Evolutionary conservation across 2,113 vertebrate species (phyloP).

Genomic region (Spea bombifrons): DNA sequence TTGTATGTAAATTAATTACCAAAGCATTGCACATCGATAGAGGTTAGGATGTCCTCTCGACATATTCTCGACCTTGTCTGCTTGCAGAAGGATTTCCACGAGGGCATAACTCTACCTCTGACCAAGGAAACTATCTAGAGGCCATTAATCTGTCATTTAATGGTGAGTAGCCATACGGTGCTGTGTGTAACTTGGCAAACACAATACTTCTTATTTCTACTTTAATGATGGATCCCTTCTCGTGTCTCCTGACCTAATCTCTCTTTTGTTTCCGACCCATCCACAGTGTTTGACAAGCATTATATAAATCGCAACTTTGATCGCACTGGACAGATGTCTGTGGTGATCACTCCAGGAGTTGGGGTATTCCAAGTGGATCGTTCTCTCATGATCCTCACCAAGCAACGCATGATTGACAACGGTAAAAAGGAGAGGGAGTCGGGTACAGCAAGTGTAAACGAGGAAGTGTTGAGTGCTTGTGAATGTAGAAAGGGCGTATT

Average conservation of each 20-base stretch:
- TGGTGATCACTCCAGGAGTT: conserved; percentile 94
- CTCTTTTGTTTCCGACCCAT: not conserved
- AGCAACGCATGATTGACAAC: conserved; percentile 98
- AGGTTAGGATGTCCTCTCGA: no score
- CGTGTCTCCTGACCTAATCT: no score
- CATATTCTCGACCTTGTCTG: not conserved
- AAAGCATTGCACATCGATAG: not conserved
- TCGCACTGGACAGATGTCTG: conserved; percentile 96
- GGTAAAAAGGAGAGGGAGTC: conserved; percentile 64
- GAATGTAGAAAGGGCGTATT: no score
- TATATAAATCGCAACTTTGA: conserved; percentile 99
- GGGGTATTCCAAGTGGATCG: conserved; percentile 96
- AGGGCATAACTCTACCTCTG: conserved; percentile 91
- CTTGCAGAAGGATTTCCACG: conserved; percentile 83
- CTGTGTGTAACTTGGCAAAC: no score
- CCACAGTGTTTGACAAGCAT: conserved; percentile 94
- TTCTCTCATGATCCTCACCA: conserved; percentile 96
- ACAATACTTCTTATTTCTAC: no score
- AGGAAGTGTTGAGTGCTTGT: no score
- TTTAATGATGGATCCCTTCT: no score
- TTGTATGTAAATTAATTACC: not conserved
- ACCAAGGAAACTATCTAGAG: conserved; percentile 95
- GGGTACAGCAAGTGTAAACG: not conserved
- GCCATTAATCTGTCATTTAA: conserved; percentile 98
- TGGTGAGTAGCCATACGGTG: conserved; percentile 66